Base-by-base conservation (phyloP, 2,888 invertebrate genomes). In the Callimorpha dominula region DNA sequence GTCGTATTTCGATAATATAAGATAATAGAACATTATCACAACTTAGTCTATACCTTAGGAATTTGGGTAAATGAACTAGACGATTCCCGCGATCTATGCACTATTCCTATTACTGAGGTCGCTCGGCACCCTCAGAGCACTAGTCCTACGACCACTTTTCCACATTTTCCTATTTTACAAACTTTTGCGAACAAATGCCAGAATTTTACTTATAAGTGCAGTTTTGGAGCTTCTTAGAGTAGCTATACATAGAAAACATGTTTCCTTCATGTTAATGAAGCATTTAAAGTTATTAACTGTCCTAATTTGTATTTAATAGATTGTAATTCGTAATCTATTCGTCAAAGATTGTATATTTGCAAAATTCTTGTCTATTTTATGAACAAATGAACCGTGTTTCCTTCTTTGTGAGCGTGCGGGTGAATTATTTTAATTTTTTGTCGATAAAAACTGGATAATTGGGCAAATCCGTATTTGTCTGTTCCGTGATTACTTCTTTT, bases 361-460 rank as follows among this genome's bases (percentile, higher is more conserved):
- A 31, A 31, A 60, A n/a, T 68, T 11, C n/a, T 67, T 62, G 42
- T 43, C 40, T 42, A 20, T 84, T 83, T 80, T 77, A 77, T 71
- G 75, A 81, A 63, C 71, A 67, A 83, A 81, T 78, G 71, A 70
- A 65, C 57, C 77, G 60, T 49, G 76, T 82, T 86, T 87, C 86
- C 83, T 80, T 63, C 69, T 78, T 81, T 78, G 79, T 83, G 79
- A 78, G 72, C 77, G 73, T 80, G 74, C 74, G 78, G 80, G 78
- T 69, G 73, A 76, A 82, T 85, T 84, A 85, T 80, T 82, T 71
- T 77, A 78, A 71, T 71, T 63, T 76, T 72, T 82, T 74, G 73
- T 82, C 80, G 74, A 79, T 72, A 82, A 75, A 80, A 82, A 82
- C 78, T 71, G 78, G 65, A 78, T 86, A 83, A 88, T 87, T 83